These are phyloP conservation scores for Leucozona laternaria DNA, from an alignment of 2,888 invertebrate genomes.

Conservation along the genomic window DNA sequence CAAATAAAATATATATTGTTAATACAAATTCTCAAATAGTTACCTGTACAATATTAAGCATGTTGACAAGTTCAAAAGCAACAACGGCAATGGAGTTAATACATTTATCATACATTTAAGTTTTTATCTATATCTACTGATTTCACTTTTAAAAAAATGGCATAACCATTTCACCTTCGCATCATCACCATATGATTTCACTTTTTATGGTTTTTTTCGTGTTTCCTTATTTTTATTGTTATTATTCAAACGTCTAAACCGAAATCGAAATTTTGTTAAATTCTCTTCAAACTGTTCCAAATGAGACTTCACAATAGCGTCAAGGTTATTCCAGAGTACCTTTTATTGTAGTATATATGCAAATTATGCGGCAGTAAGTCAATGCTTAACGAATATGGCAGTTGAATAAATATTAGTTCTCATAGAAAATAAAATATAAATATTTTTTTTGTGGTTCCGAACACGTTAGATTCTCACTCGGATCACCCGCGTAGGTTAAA, in stretches of 20 bases:
- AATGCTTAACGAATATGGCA: not conserved
- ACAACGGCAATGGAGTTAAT: constrained; percentile 54
- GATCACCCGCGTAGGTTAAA: constrained; percentile 60
- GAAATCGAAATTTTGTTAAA: not conserved
- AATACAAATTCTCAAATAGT: not conserved
- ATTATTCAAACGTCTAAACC: constrained; percentile 1
- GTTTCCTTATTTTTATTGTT: constrained; percentile 8
- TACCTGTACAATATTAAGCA: constrained; percentile 71
- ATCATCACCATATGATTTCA: constrained; percentile 26
- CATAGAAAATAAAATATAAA: not conserved
- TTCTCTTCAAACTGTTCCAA: not conserved
- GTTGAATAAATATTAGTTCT: constrained; percentile 21
- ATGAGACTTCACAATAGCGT: constrained; percentile 17
- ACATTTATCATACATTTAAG: constrained; percentile 66
- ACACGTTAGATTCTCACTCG: constrained; percentile 41
- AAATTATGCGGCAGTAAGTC: constrained; percentile 7
- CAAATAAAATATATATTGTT: not conserved
- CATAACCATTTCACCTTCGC: constrained; percentile 18
- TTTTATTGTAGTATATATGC: constrained; percentile 34
- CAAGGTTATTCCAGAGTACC: constrained; percentile 58
- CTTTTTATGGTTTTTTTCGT: constrained; percentile 29
- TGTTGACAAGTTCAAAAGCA: constrained; percentile 60
- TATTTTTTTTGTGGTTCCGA: not conserved
- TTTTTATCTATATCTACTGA: not conserved
- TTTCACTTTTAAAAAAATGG: constrained; percentile 29